Conservation (phyloP, 2,113 vertebrate species). For the Oenanthe melanoleuca region DNA sequence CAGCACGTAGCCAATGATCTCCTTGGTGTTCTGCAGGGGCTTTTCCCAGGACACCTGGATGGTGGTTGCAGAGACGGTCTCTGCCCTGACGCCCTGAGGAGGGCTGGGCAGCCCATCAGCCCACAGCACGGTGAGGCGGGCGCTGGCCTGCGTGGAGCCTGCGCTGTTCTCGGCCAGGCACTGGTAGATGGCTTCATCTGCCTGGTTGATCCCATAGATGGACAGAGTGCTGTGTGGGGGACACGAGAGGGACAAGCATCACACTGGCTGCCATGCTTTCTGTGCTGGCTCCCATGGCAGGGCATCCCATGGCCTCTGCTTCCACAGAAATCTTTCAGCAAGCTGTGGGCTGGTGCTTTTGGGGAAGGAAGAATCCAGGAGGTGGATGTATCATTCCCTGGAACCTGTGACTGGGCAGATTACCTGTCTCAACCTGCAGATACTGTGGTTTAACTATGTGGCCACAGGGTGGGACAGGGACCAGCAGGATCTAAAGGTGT, state of each 20-base stretch:
- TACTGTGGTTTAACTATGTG: neutral
- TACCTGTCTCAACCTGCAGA: neutral
- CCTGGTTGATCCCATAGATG: conserved; percentile 89
- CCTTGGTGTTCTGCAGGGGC: conserved; percentile 89
- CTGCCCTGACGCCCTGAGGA: conserved; percentile 82
- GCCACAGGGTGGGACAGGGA: neutral
- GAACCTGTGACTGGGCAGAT: neutral
- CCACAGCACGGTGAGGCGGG: conserved; percentile 94
- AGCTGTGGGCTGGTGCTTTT: neutral
- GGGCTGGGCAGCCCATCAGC: conserved; percentile 90
- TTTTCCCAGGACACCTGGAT: conserved; percentile 94
- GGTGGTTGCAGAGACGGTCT: conserved; percentile 86
- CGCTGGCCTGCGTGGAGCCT: conserved; percentile 94
- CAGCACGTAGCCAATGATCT: conserved; percentile 96
- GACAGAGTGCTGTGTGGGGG: conserved; percentile 84
- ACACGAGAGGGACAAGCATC: neutral
- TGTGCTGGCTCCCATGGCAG: neutral
- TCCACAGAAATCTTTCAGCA: neutral
- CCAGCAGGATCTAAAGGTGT: neutral
- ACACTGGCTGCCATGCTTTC: neutral
- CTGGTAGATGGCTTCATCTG: conserved; percentile 98
- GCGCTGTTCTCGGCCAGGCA: conserved; percentile 97
- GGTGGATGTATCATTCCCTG: neutral
- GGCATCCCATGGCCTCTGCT: neutral
- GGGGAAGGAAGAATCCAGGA: neutral